Evolutionary conservation across 2,113 vertebrate species (phyloP).

Genomic region (Indri indri): DNA sequence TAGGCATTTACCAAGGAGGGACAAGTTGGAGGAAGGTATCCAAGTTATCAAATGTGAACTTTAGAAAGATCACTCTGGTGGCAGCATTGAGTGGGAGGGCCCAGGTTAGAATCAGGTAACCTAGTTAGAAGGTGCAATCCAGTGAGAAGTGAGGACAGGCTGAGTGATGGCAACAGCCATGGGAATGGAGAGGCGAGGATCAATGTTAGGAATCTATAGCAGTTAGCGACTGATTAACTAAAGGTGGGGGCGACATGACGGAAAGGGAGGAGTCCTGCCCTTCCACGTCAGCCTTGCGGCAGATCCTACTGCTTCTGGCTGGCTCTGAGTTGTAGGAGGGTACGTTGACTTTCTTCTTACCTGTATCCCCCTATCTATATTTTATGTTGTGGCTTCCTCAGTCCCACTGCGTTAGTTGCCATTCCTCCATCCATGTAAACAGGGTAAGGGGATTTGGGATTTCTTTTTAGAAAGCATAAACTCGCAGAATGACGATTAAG

Average conservation of each 20-base stretch:
- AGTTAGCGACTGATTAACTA: background rate
- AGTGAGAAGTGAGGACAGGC: background rate
- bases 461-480: background rate
- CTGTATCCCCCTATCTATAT: fast-evolving
- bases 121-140: background rate
- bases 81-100: background rate
- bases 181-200: no score
- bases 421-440: background rate
- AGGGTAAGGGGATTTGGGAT: background rate
- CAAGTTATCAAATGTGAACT: background rate
- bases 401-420: background rate
- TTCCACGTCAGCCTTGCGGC: background rate
- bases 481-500: background rate
- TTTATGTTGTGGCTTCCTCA: background rate
- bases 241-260: background rate
- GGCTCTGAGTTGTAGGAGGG: background rate
- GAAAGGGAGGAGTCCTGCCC: background rate
- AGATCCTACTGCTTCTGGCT: fast-evolving
- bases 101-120: background rate
- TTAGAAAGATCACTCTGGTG: background rate
- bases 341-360: no score
- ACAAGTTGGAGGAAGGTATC: background rate
- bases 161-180: background rate
- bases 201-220: background rate
- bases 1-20: background rate